Evolutionary conservation across 2,888 invertebrate genomes (phyloP).

Genomic region (Pristionchus japonicus): DNA sequence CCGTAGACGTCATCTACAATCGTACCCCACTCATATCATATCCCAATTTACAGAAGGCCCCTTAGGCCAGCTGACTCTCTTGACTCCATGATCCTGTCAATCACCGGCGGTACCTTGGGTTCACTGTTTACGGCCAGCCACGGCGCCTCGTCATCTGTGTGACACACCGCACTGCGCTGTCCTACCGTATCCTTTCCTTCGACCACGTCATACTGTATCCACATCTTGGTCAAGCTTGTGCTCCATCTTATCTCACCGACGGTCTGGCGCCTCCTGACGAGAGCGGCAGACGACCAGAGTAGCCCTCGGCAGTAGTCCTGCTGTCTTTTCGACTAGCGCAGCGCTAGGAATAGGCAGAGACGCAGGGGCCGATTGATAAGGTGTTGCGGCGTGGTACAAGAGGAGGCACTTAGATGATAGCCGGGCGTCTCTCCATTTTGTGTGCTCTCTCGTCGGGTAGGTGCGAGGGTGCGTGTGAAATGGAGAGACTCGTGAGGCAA

Average conservation of each 20-base stretch:
- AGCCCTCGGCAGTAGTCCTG: not conserved
- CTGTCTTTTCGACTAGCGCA: not conserved
- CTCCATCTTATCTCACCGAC: not conserved
- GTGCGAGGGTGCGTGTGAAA: not conserved
- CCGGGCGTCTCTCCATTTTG: not conserved
- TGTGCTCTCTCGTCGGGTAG: not conserved
- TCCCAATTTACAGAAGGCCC: not conserved
- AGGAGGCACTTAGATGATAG: not conserved
- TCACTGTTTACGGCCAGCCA: not conserved
- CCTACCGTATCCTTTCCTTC: not conserved
- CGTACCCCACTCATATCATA: too few species aligned
- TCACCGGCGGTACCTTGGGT: not conserved
- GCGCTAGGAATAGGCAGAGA: not conserved
- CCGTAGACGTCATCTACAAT: not conserved
- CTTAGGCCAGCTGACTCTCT: not conserved
- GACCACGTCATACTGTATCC: constrained; percentile 1
- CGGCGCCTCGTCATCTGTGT: too few species aligned
- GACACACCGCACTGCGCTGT: too few species aligned
- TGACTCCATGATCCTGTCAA: not conserved
- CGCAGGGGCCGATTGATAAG: not conserved
- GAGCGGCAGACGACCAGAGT: not conserved
- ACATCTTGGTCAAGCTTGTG: not conserved
- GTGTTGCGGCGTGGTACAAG: not conserved
- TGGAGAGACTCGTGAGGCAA: too few species aligned
- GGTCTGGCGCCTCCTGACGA: not conserved